Evolutionary conservation across 2,113 vertebrate species (phyloP), one percentile per base, ranked within the genome.

Genomic region (Urocolius indicus): DNA sequence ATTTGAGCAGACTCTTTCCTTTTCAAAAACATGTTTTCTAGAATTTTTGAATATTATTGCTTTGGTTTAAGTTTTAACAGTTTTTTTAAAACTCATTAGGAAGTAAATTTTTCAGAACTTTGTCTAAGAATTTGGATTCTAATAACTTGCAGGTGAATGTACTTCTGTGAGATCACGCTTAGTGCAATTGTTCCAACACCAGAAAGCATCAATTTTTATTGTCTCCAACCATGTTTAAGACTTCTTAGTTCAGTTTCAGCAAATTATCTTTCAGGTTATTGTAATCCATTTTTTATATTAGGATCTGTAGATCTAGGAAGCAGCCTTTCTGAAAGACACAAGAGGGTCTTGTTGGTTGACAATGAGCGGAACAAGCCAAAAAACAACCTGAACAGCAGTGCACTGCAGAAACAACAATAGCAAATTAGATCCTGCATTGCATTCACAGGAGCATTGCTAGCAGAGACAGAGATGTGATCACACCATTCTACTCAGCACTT

Each of bases 291-390:
- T 63, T 34, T 15, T 72, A 10, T 66, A 30, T 26, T 75, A 67
- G 3, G 19, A 45, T 59, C 43, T 55, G 9, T 10, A 4, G 32
- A 8, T 8, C 11, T 48, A 19, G 0, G 1, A 8, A 58, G 5
- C 20, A 32, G 5, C 2, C 11, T 34, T 77, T n/a, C 22, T 77
- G 8, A 32, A 43, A 45, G 17, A 4, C 38, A 66, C 43, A 4
- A 72, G 20, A 36, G 20, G 23, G 11, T 11, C 41, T 36, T 52
- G 23, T 36, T 52, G 23, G 7, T 22, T 17, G 30, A 16, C 21
- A 38, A 41, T 41, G 38, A 9, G 38, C 38, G 12, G 12, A 41
- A 41, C 9, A 41, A 41, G 38, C 38, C 12, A 12, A 41, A 41
- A 41, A 41, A 16, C 38, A 74, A 58, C 8, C 13, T 29, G 46